Evolutionary conservation across 2,113 vertebrate genomes (phyloP).

Genomic region (Barnardius zonarius): DNA sequence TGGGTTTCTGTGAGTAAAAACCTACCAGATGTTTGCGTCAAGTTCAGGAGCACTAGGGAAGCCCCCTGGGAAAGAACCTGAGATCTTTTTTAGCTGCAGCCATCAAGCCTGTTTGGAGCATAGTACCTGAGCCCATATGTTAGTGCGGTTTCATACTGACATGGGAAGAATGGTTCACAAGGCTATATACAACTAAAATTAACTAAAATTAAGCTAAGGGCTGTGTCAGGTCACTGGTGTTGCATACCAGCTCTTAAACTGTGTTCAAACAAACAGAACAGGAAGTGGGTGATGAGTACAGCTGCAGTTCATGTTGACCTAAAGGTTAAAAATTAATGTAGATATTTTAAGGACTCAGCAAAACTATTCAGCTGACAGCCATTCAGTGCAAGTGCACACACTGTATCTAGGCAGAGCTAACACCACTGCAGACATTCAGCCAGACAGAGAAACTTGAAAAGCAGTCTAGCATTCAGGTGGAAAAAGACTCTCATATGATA

Average conservation of each 20-base stretch:
- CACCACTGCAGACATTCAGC: neutral
- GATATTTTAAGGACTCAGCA: neutral
- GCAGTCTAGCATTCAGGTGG: neutral
- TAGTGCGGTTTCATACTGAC: neutral
- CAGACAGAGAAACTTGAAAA: neutral
- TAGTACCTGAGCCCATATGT: neutral
- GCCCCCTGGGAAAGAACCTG: neutral
- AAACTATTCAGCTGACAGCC: neutral
- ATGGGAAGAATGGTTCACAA: neutral
- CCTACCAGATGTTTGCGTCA: neutral
- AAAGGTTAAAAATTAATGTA: neutral
- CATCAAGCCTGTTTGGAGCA: neutral
- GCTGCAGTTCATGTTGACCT: neutral
- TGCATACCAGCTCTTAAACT: neutral
- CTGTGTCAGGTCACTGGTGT: neutral
- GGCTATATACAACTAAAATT: neutral
- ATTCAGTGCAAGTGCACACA: neutral
- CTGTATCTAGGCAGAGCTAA: neutral
- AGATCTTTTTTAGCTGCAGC: neutral
- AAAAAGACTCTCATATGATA: neutral
- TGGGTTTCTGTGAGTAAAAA: constrained; percentile 43
- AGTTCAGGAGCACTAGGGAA: constrained; percentile 15
- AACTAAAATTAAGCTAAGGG: neutral
- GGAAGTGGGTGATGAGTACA: neutral
- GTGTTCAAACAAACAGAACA: neutral